phyloP scores from a whole-genome alignment of 2,113 vertebrate genomes.

The Pygoscelis adeliae region DNA sequence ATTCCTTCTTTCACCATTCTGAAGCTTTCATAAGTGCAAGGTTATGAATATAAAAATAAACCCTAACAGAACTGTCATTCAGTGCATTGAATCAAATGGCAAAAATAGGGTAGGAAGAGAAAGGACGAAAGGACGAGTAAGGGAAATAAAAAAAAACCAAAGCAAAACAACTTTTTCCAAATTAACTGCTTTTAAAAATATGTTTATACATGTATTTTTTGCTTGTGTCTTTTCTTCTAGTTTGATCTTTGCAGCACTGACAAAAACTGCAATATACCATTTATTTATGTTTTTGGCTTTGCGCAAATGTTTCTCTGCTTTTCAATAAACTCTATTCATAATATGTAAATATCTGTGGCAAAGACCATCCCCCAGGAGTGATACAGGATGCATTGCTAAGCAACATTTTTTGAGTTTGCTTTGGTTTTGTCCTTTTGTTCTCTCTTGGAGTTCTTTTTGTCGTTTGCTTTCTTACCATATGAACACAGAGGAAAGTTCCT shows the following conservation, averaged over 20 bases:
- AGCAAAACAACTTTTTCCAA: neutral
- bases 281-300: neutral
- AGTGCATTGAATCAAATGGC: neutral
- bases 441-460: neutral
- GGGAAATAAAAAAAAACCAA: neutral
- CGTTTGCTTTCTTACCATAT: neutral
- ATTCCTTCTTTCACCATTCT: neutral
- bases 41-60: neutral
- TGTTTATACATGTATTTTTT: neutral
- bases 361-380: conserved; percentile 1
- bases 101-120: neutral
- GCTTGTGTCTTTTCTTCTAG: neutral
- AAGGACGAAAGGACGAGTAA: neutral
- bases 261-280: neutral
- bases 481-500: neutral
- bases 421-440: conserved; percentile 32
- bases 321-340: neutral
- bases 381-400: conserved; percentile 3
- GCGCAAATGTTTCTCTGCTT: neutral
- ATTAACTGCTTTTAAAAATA: neutral
- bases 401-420: neutral
- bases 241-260: neutral
- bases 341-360: conserved; percentile 18
- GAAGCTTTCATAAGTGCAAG: neutral
- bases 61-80: neutral